Base-by-base conservation (phyloP, 2,888 invertebrate genomes). In the Pemphredon lugubris region DNA sequence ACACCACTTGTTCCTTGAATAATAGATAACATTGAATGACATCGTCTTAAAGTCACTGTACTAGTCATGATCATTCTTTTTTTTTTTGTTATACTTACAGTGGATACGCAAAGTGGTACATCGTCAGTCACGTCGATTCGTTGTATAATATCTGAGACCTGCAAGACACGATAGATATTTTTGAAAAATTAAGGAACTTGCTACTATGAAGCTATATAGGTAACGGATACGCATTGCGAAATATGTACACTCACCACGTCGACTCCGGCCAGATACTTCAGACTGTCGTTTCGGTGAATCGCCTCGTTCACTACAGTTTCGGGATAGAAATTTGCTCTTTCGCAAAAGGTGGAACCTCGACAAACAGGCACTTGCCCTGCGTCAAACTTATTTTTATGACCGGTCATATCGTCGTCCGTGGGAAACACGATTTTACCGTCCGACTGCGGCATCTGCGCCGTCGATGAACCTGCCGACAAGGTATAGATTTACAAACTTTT, bases 1-100 rank as follows among this genome's bases (percentile, higher is more conserved):
- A 92, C 9, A 94, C 90, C 0, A 94, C 87, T 89, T 91, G 90
- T 55, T 90, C 90, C 84, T 88, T 7, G 2, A 55, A 37, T 2
- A 32, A 37, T 14, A 20, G 39, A 20, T 7, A 7, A 21, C 4
- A 9, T 47, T 30, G 13, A 14, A 26, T n/a, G n/a, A n/a, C n/a
- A n/a, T n/a, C n/a, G n/a, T n/a, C n/a, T n/a, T n/a, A n/a, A n/a
- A n/a, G n/a, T n/a, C n/a, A n/a, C n/a, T n/a, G n/a, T n/a, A n/a
- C n/a, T n/a, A n/a, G n/a, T n/a, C n/a, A n/a, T n/a, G n/a, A n/a
- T n/a, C n/a, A n/a, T n/a, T n/a, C n/a, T n/a, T n/a, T n/a, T n/a
- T n/a, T n/a, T n/a, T n/a, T 0, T 9, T 18, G 18, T 14, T 23
- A 18, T 47, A 74, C 80, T 26, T 58, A 79, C 79, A 0, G 2